Percentiles rank a stretch among this genome's conserved stretches.
These are phyloP conservation scores for Gasteruption jaculator DNA, from an alignment of 2,888 invertebrate species.

Conservation along the genomic window DNA sequence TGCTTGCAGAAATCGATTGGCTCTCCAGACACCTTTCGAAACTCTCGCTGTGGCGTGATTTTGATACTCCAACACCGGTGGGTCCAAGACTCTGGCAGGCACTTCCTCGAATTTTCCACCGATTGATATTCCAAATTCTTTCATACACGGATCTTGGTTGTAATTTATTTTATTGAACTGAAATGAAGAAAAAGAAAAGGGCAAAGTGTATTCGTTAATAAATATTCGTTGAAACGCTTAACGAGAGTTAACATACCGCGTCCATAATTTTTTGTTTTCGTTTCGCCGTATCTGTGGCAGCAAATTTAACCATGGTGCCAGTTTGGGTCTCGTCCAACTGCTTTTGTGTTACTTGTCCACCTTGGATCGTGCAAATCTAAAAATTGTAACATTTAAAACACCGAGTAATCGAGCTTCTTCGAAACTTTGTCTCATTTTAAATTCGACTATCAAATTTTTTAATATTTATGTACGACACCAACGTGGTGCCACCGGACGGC, in stretches of 20 bases:
- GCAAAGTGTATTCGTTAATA: background rate
- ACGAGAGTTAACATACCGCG: conserved; percentile 53
- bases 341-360: conserved; percentile 71
- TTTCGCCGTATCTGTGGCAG: conserved; percentile 75
- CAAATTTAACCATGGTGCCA: conserved; percentile 77
- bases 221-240: background rate
- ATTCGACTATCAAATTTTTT: too few relatives aligned
- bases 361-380: conserved; percentile 57
- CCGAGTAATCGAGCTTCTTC: too few relatives aligned
- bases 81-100: conserved; percentile 69
- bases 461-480: too few relatives aligned
- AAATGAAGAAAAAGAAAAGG: too few relatives aligned
- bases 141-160: conserved; percentile 57
- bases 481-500: too few relatives aligned
- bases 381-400: conserved; percentile 8
- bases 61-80: conserved; percentile 73
- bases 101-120: conserved; percentile 70
- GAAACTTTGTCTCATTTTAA: too few relatives aligned
- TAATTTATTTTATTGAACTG: conserved; percentile 41
- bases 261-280: conserved; percentile 78
- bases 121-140: conserved; percentile 79
- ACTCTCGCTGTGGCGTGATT: conserved; percentile 37
- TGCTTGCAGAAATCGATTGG: conserved; percentile 41
- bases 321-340: conserved; percentile 84
- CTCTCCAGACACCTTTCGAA: conserved; percentile 53